A percentile compares a stretch with the other conserved stretches of the same genome.
These are phyloP conservation scores for Drosophila gunungcola DNA, from an alignment of 1,140 invertebrate species.

Conservation along the genomic window DNA sequence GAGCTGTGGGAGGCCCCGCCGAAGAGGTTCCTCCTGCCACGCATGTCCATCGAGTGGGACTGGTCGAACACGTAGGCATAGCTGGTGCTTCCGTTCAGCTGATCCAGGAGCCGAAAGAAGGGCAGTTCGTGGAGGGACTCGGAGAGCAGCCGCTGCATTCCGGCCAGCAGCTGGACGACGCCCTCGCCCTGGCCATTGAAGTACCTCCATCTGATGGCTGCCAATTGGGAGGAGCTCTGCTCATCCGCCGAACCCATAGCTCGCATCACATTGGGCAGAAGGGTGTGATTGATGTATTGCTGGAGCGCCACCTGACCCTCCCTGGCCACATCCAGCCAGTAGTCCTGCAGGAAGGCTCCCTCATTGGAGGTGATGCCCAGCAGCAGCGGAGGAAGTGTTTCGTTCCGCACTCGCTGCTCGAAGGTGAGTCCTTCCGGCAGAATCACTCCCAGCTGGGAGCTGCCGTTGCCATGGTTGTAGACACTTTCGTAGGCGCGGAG, in stretches of 20 bases:
- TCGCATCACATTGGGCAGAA: constrained; percentile 85
- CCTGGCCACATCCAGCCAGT: constrained; percentile 85
- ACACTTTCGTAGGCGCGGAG: constrained; percentile 87
- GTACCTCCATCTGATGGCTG: constrained; percentile 86
- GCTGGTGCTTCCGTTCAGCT: constrained; percentile 69
- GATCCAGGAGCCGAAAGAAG: constrained; percentile 68
- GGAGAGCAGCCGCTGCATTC: constrained; percentile 76
- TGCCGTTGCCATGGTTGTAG: constrained; percentile 86
- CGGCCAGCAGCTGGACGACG: constrained; percentile 57
- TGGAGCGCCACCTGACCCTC: constrained; percentile 85
- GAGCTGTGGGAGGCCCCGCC: constrained; percentile 87
- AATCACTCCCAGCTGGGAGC: constrained; percentile 86
- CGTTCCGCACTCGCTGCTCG: constrained; percentile 74
- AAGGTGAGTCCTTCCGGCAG: constrained; percentile 85
- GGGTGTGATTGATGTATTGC: constrained; percentile 85
- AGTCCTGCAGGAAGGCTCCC: constrained; percentile 86
- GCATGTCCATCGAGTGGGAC: constrained; percentile 81
- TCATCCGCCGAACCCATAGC: constrained; percentile 35
- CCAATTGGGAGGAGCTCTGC: constrained; percentile 63
- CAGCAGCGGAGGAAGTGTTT: constrained; percentile 66
- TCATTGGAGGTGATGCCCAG: constrained; percentile 86
- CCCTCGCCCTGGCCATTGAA: constrained; percentile 58
- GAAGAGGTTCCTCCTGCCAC: constrained; percentile 76
- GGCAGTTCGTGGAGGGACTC: constrained; percentile 78
- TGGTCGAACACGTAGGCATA: constrained; percentile 85